Percentiles rank a stretch among this genome's conserved stretches.
Conservation (phyloP, 1,140 invertebrate species). For the Drosophila kikkawai region DNA sequence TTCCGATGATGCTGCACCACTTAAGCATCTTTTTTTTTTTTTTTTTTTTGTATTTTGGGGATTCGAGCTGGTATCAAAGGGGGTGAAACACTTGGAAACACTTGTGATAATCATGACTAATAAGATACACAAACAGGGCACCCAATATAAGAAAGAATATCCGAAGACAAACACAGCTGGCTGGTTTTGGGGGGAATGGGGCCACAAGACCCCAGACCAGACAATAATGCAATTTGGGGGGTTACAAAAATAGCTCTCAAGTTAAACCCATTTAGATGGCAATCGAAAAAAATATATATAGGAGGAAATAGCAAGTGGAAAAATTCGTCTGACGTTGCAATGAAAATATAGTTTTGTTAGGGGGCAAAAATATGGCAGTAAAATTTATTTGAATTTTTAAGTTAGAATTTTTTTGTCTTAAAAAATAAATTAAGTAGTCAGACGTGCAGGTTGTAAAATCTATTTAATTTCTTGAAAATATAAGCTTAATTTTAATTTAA, state of each 20-base stretch:
- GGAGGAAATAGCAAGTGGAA: constrained; percentile 5
- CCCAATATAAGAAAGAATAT: constrained; percentile 34
- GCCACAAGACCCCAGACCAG: constrained; percentile 16
- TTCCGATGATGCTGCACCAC: constrained; percentile 34
- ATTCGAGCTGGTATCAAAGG: constrained; percentile 7
- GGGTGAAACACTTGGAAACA: constrained; percentile 65
- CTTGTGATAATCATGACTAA: constrained; percentile 83
- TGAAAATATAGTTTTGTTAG: neutral
- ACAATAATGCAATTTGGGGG: constrained; percentile 45
- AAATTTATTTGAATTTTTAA: neutral
- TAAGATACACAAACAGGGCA: constrained; percentile 68
- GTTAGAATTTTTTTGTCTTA: no score
- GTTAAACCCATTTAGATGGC: constrained; percentile 15
- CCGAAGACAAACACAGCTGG: constrained; percentile 56
- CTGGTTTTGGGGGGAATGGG: neutral
- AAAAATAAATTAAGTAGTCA: no score
- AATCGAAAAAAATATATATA: constrained; percentile 1
- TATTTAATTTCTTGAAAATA: neutral
- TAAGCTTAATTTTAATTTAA: neutral
- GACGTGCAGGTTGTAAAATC: no score
- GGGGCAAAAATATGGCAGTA: neutral
- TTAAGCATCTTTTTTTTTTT: constrained; percentile 10
- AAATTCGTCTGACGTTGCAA: neutral
- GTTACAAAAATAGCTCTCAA: constrained; percentile 26
- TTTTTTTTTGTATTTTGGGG: neutral